These are phyloP conservation scores for Camponotus pennsylvanicus DNA, from an alignment of 1,140 invertebrate genomes.

Conservation along the genomic window DNA sequence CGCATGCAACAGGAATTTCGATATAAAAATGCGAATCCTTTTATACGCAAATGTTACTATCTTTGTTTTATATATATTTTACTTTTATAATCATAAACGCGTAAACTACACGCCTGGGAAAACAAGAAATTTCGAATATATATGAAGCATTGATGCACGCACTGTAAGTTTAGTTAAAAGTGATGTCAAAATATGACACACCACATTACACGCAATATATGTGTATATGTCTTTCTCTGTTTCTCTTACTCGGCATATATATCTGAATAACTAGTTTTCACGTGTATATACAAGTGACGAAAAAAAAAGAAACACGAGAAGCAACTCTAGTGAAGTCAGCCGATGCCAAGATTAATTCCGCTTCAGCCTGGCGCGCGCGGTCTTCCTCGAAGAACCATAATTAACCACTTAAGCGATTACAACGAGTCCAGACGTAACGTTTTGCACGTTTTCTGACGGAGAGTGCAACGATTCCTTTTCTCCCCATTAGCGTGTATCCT, in stretches of 20 bases:
- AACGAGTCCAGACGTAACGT: slow-evolving; percentile 78
- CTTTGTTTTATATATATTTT: slow-evolving; percentile 1
- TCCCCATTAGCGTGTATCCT: not conserved
- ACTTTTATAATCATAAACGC: slow-evolving; percentile 18
- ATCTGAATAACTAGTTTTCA: slow-evolving; percentile 69
- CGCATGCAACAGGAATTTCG: not conserved
- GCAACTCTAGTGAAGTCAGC: slow-evolving; percentile 73
- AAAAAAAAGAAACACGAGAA: slow-evolving; percentile 61
- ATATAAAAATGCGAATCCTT: slow-evolving; percentile 2
- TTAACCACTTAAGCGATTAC: slow-evolving; percentile 83
- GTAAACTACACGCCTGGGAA: slow-evolving; percentile 2
- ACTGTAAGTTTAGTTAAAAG: slow-evolving; percentile 17
- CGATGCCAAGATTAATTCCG: slow-evolving; percentile 81
- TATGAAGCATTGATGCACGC: not conserved
- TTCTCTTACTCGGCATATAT: slow-evolving; percentile 11
- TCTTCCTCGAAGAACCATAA: slow-evolving; percentile 80
- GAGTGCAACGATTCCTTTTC: slow-evolving; percentile 66
- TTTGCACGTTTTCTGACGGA: slow-evolving; percentile 65
- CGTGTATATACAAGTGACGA: slow-evolving; percentile 12
- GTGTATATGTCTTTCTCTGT: slow-evolving; percentile 17
- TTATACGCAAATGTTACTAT: not conserved
- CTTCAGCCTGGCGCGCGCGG: slow-evolving; percentile 70
- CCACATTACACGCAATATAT: slow-evolving; percentile 43
- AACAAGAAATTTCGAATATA: slow-evolving; percentile 6
- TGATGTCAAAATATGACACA: slow-evolving; percentile 45